Percentiles rank a stretch among this genome's conserved stretches.
Evolutionary conservation across 64 coral and sea anemone genomes (phyloP).

Genomic region (Actinia equina): DNA sequence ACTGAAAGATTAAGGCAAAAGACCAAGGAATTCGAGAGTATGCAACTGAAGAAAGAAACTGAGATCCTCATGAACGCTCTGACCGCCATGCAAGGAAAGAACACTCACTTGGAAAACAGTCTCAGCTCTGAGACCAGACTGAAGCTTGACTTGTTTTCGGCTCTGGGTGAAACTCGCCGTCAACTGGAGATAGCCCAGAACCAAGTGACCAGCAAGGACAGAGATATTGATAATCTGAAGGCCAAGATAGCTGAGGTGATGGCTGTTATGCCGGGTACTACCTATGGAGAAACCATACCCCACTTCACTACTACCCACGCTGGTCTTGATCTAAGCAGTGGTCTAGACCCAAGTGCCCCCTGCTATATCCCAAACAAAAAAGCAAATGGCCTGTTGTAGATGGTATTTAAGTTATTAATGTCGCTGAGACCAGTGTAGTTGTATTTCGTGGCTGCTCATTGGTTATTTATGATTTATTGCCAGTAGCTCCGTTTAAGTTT

Average conservation of each 20-base stretch:
- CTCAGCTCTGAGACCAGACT: constrained; percentile 88
- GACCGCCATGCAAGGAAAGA: constrained; percentile 91
- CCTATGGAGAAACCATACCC: constrained; percentile 37
- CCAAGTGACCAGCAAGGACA: constrained; percentile 84
- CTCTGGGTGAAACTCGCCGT: constrained; percentile 82
- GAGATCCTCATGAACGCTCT: constrained; percentile 91
- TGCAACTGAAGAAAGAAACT: constrained; percentile 97
- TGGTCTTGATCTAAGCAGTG: constrained; percentile 63
- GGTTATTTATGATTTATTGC: neutral
- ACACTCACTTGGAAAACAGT: constrained; percentile 93
- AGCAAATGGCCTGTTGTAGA: constrained; percentile 87
- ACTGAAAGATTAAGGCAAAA: constrained; percentile 76
- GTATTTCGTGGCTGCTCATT: neutral
- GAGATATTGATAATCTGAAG: constrained; percentile 76
- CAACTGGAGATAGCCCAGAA: constrained; percentile 86
- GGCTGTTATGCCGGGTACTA: constrained; percentile 77
- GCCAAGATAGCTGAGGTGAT: constrained; percentile 96
- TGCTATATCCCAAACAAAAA: constrained; percentile 78
- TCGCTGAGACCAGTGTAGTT: constrained; percentile 40
- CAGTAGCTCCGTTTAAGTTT: neutral
- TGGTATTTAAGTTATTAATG: constrained; percentile 9
- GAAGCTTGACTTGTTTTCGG: constrained; percentile 95
- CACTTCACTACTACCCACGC: constrained; percentile 32
- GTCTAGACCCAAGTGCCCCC: constrained; percentile 67
- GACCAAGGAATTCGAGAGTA: constrained; percentile 81